phyloP scores from a whole-genome alignment of 1,140 invertebrate species.

The Centruroides sculpturatus region DNA sequence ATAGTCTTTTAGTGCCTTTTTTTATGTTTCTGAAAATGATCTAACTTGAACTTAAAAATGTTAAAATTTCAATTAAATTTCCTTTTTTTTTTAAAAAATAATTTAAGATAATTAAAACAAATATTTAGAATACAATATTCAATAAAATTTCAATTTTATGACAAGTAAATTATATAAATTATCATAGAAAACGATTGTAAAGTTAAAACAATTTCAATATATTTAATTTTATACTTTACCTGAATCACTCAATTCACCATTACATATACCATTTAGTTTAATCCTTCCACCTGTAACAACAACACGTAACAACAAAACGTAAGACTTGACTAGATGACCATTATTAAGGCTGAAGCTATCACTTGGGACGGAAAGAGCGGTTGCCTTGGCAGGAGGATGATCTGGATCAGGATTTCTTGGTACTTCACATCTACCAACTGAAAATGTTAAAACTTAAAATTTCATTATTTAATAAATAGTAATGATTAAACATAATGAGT shows the following conservation, averaged over 20 bases:
- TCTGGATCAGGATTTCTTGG: constrained; percentile 63
- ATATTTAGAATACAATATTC: too few relatives aligned
- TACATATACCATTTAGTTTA: constrained; percentile 17
- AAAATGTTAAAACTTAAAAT: constrained; percentile 16
- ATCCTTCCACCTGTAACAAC: constrained; percentile 20
- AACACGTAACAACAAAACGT: constrained; percentile 68
- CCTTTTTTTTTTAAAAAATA: too few relatives aligned
- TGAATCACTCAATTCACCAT: constrained; percentile 12
- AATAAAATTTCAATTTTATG: too few relatives aligned
- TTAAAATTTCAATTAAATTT: too few relatives aligned
- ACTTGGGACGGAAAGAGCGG: constrained; percentile 65
- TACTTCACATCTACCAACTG: constrained; percentile 57
- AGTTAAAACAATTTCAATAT: neutral
- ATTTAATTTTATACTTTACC: constrained; percentile 2
- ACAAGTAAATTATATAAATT: too few relatives aligned
- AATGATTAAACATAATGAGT: too few relatives aligned
- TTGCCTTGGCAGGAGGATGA: constrained; percentile 48
- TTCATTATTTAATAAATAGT: too few relatives aligned
- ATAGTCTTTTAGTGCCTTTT: too few relatives aligned
- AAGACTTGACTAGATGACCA: constrained; percentile 72
- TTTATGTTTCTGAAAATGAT: too few relatives aligned
- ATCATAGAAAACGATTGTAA: too few relatives aligned
- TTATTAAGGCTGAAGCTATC: constrained; percentile 65
- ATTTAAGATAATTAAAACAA: too few relatives aligned
- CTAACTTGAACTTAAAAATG: too few relatives aligned